phyloP scores from a whole-genome alignment of 64 coral and sea anemone genomes.

The Actinia equina region DNA sequence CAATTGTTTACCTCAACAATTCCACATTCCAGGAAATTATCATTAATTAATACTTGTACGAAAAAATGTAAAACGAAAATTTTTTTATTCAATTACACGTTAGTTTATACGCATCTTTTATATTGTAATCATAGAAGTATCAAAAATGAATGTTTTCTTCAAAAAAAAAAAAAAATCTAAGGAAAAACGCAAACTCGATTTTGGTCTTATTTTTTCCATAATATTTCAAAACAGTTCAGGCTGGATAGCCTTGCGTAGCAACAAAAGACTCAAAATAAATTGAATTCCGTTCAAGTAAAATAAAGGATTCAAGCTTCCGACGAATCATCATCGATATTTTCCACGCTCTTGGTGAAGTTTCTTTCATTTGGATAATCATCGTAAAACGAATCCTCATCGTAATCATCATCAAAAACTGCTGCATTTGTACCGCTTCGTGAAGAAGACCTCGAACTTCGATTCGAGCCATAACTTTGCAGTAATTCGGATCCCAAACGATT shows the following conservation, averaged over 20 bases:
- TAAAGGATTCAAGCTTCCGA: not conserved
- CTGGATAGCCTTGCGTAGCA: not conserved
- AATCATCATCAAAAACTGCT: not conserved
- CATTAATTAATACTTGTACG: not conserved
- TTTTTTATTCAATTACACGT: not conserved
- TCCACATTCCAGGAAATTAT: not conserved
- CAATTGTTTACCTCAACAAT: not conserved
- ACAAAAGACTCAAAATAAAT: not conserved
- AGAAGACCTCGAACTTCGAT: constrained; percentile 7
- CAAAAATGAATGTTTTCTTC: too few species aligned
- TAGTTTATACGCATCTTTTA: not conserved
- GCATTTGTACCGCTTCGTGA: not conserved
- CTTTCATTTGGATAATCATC: constrained; percentile 6
- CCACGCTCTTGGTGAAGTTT: constrained; percentile 8
- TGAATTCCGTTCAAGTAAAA: not conserved
- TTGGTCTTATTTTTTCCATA: too few species aligned
- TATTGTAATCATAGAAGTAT: not conserved
- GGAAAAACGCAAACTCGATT: too few species aligned
- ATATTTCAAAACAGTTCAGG: not conserved
- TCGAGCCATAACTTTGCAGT: not conserved
- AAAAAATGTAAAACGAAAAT: not conserved
- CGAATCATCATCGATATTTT: not conserved
- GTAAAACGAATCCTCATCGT: not conserved
- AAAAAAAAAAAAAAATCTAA: too few species aligned
- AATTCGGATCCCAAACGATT: not conserved